Evolutionary conservation across 1,140 invertebrate species (phyloP).

Genomic region (Pseudomyrmex concolor): DNA sequence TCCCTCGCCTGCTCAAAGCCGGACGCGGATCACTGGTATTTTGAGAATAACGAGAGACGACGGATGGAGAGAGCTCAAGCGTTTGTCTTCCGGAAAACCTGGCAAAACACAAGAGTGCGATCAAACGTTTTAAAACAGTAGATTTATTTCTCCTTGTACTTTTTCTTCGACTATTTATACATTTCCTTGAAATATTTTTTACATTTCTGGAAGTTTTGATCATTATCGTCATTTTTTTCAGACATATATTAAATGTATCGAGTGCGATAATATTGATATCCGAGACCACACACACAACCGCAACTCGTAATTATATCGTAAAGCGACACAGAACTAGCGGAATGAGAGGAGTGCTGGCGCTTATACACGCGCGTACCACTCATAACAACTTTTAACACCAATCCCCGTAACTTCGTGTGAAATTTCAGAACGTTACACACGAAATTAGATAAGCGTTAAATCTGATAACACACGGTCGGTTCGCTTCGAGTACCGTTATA

Average conservation of each 20-base stretch:
- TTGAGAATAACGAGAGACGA: slow-evolving; percentile 52
- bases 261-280: background rate
- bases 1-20: slow-evolving; percentile 24
- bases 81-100: background rate
- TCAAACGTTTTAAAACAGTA: background rate
- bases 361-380: too few relatives aligned
- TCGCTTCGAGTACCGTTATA: slow-evolving; percentile 8
- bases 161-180: too few relatives aligned
- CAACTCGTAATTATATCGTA: background rate
- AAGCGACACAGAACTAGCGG: background rate
- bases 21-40: slow-evolving; percentile 35
- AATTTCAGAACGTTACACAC: background rate
- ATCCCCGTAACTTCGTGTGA: background rate
- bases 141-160: too few relatives aligned
- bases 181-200: too few relatives aligned
- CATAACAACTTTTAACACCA: background rate
- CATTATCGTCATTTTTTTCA: background rate
- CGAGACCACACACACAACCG: background rate
- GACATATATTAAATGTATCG: background rate
- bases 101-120: background rate
- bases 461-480: slow-evolving; percentile 14
- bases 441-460: slow-evolving; percentile 46
- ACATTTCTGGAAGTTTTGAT: too few relatives aligned
- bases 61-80: background rate
- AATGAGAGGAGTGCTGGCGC: background rate